Conservation (phyloP, 2,797 vertebrate species). For the Amazona finschi region DNA sequence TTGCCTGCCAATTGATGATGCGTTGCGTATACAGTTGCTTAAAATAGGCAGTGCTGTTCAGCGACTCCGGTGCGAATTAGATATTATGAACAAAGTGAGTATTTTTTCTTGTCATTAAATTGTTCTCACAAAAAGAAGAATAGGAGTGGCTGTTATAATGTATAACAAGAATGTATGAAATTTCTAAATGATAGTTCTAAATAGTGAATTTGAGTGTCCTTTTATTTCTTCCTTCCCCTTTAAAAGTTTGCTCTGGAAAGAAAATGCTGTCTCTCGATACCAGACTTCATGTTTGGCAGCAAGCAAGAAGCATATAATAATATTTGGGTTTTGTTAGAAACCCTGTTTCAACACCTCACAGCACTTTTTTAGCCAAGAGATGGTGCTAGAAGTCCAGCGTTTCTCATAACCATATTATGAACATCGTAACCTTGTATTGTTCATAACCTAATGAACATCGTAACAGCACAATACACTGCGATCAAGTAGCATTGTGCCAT, state of each 20-base stretch:
- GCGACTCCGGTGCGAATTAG: conserved; percentile 93
- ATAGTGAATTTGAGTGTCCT: background rate
- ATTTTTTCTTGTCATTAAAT: background rate
- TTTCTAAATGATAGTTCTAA: background rate
- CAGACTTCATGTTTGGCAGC: background rate
- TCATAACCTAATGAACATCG: background rate
- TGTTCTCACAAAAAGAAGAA: background rate
- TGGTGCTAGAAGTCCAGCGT: conserved; percentile 11
- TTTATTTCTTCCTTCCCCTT: background rate
- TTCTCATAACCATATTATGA: background rate
- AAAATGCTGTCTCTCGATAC: background rate
- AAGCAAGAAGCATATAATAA: background rate
- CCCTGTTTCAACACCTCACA: background rate
- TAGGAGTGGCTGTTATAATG: fast-evolving
- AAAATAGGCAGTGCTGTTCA: conserved; percentile 96
- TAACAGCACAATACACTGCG: too few relatives aligned
- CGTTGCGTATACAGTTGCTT: conserved; percentile 90
- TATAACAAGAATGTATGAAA: fast-evolving
- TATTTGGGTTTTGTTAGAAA: background rate
- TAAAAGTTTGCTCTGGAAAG: background rate
- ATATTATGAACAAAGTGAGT: conserved; percentile 97
- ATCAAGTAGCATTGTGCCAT: background rate
- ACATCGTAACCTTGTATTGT: background rate
- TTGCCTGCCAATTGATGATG: conserved; percentile 95
- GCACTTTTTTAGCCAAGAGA: background rate